A percentile compares a stretch with the other conserved stretches of the same genome.
These are phyloP conservation scores for Melanocharis versteri DNA, from an alignment of 2,113 vertebrate genomes.

Conservation along the genomic window DNA sequence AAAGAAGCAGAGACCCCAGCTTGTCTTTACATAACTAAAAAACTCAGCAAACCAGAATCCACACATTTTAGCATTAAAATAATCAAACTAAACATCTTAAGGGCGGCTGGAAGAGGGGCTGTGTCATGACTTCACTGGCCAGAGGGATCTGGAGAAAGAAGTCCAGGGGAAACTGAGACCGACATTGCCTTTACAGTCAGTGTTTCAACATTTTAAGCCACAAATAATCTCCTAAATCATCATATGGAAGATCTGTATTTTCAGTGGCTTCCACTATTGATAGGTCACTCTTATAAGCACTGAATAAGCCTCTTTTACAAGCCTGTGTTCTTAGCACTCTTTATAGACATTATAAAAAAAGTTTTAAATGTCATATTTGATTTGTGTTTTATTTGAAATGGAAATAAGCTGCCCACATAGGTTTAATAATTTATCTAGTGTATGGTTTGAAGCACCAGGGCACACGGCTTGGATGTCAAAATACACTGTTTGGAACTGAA, in stretches of 20 bases:
- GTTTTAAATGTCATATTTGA: constrained; percentile 20
- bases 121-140: background rate
- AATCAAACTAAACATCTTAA: background rate
- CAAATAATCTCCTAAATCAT: background rate
- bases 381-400: constrained; percentile 29
- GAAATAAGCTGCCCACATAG: background rate
- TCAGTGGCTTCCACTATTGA: background rate
- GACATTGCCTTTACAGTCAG: background rate
- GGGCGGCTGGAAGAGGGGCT: background rate
- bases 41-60: background rate
- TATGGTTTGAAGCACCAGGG: constrained; percentile 1
- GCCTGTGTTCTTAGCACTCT: background rate
- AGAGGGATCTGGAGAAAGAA: background rate
- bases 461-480: background rate
- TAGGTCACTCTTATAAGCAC: background rate
- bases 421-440: constrained; percentile 37
- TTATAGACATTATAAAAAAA: background rate
- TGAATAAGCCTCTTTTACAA: background rate
- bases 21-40: background rate
- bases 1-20: background rate
- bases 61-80: background rate
- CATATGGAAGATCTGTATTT: background rate
- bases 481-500: background rate
- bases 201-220: background rate
- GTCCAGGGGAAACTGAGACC: background rate